Evolutionary conservation across 2,797 vertebrate genomes (phyloP), one percentile per base, ranked within the genome.

Genomic region (Babyrousa celebensis): DNA sequence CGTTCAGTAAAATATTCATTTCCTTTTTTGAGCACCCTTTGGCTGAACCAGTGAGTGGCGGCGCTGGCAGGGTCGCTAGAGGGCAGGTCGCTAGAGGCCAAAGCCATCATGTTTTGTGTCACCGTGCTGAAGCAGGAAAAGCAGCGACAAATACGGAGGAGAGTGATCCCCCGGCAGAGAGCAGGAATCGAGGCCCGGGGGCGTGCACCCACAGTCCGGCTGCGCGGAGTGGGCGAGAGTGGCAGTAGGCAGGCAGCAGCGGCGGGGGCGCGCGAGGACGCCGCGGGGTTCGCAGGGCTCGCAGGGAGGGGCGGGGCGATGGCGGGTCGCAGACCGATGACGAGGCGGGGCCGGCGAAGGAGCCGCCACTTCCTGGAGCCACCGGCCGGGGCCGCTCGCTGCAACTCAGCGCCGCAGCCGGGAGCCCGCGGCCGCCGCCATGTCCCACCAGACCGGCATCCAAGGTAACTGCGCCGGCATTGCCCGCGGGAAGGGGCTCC

Each of bases 391-490:
- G 91, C 97, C 65, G 96, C 80, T 96, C 70, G 97, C 94, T 17
- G 79, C 96, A 67, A 15, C 60, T 80, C 70, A 14, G 83, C 20
- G 92, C 82, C 2, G 98, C 74, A 96, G 62, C 85, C 74, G 20
- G 84, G 87, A 96, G 80, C 67, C 89, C n/a, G 94, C 85, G 87
- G 92, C 87, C 29, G 91, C 96, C 95, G 98, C 97, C 97, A 99
- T 99, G 99, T 99, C 99, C 98, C 99, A 99, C 98, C 99, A 99
- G 98, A 99, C 99, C 97, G 99, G 99, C 97, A 99, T 99, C 98
- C 99, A 99, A 99, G 99, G 98, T 98, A 97, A 98, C 97, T 62
- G 94, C 84, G 63, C 79, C 18, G 48, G 71, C 4, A 63, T 68
- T 23, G 72, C 72, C 74, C 40, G 23, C 27, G 77, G 91, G 63